These are phyloP conservation scores for Cirrhinus mrigala DNA, from an alignment of 2,797 vertebrate genomes.

Conservation along the genomic window DNA sequence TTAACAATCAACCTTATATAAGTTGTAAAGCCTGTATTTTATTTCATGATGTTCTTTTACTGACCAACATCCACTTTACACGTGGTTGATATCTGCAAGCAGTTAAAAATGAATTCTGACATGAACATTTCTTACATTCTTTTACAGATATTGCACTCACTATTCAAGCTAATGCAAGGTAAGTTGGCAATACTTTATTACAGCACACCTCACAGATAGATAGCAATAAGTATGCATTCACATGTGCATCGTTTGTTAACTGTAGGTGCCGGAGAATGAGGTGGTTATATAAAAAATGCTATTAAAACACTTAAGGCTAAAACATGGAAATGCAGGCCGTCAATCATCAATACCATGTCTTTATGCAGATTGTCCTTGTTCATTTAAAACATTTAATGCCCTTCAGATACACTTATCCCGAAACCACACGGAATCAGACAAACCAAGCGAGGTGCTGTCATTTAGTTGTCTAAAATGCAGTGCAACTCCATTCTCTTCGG, in stretches of 20 bases:
- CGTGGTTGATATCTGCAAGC: too few species aligned
- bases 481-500: background rate
- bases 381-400: conserved; percentile 7
- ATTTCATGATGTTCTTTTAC: too few species aligned
- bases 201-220: too few species aligned
- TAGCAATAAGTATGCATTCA: too few species aligned
- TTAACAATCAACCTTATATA: too few species aligned
- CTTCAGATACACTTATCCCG: background rate
- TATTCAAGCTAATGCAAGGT: too few species aligned
- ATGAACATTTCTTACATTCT: too few species aligned
- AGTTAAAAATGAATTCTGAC: too few species aligned
- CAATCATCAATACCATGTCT: background rate
- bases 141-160: too few species aligned
- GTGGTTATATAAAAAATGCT: conserved; percentile 11
- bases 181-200: too few species aligned
- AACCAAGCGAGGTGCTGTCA: background rate
- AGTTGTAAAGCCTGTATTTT: too few species aligned
- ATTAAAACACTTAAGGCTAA: conserved; percentile 3
- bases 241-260: background rate
- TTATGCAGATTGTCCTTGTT: background rate
- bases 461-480: background rate
- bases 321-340: background rate
- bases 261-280: background rate
- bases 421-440: background rate
- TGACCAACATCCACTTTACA: too few species aligned